These are phyloP conservation scores for Anaspis maculata DNA, from an alignment of 2,888 invertebrate species.

Conservation along the genomic window DNA sequence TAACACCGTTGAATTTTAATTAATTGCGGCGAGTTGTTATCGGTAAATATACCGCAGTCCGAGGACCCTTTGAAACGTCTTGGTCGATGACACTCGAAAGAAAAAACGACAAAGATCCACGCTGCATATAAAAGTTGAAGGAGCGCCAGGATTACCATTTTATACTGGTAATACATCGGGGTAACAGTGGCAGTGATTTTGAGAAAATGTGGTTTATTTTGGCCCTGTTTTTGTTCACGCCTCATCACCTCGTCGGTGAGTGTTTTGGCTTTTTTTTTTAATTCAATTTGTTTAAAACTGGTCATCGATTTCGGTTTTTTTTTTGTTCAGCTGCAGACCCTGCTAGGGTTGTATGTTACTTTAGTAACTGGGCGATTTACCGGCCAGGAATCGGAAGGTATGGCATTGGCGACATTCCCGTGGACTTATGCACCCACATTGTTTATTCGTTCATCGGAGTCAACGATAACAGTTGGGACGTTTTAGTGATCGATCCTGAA, in stretches of 20 bases:
- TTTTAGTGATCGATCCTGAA: constrained; percentile 74
- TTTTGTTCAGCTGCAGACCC: constrained; percentile 21
- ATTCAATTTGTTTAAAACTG: constrained; percentile 1
- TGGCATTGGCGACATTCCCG: constrained; percentile 76
- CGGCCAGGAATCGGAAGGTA: constrained; percentile 75
- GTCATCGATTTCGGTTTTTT: not conserved
- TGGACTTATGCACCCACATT: constrained; percentile 74
- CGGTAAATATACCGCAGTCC: constrained; percentile 2
- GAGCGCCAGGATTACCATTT: constrained; percentile 11
- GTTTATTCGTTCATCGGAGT: constrained; percentile 87
- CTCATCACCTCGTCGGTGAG: constrained; percentile 8
- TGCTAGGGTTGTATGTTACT: constrained; percentile 52
- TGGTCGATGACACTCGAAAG: constrained; percentile 25
- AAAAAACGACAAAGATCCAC: constrained; percentile 15
- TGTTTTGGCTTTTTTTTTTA: not conserved
- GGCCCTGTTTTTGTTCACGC: too few relatives aligned
- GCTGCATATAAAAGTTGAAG: constrained; percentile 16
- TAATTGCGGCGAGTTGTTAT: not conserved
- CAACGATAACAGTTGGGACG: constrained; percentile 66
- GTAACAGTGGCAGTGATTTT: too few relatives aligned
- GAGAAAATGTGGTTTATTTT: too few relatives aligned
- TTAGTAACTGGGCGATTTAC: constrained; percentile 80
- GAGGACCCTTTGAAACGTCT: constrained; percentile 6
- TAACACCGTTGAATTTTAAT: not conserved
- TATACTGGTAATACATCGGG: not conserved